These are phyloP conservation scores for Mycteria americana DNA, from an alignment of 2,797 vertebrate genomes.

Conservation along the genomic window DNA sequence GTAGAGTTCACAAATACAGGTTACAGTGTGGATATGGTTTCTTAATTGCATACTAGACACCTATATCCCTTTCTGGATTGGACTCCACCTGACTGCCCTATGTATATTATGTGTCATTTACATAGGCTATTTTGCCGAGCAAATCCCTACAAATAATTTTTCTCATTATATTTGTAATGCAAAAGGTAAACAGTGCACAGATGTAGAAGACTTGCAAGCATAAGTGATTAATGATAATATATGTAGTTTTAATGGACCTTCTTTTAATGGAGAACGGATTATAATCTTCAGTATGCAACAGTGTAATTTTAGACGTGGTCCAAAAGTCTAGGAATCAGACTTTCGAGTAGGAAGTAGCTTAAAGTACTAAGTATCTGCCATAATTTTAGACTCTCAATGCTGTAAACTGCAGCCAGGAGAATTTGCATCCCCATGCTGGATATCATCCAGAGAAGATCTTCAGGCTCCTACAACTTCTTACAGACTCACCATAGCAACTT, in stretches of 20 bases:
- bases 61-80: not conserved
- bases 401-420: constrained; percentile 7
- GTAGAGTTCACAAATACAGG: not conserved
- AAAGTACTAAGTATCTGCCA: not conserved
- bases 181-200: not conserved
- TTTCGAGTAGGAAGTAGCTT: not conserved
- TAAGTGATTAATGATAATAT: not conserved
- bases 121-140: not conserved
- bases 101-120: not conserved
- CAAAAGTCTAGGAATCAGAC: not conserved
- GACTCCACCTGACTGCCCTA: not conserved
- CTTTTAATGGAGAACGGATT: not conserved
- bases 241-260: not conserved
- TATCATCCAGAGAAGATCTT: not conserved
- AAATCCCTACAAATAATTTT: not conserved
- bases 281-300: not conserved
- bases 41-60: not conserved
- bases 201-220: not conserved
- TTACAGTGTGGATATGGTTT: not conserved
- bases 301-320: not conserved
- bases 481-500: not conserved
- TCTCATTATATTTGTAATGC: not conserved
- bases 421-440: not conserved
- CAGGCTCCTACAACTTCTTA: not conserved
- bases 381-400: constrained; percentile 5